These are phyloP conservation scores for Amitus sp. DNA, from an alignment of 2,888 invertebrate species.

Conservation along the genomic window DNA sequence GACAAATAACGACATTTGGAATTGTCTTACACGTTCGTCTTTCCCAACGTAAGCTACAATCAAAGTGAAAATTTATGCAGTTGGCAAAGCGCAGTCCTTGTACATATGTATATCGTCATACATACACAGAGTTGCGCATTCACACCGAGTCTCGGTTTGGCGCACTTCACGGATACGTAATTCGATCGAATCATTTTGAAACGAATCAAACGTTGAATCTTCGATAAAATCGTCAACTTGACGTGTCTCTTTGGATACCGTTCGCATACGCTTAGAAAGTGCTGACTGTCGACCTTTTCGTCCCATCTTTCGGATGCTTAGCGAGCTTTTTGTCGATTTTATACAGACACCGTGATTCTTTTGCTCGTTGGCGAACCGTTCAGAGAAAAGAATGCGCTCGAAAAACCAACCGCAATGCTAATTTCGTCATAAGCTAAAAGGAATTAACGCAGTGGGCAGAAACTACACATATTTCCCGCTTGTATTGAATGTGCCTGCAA, in stretches of 20 bases:
- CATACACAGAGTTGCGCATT: neutral
- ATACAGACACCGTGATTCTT: neutral
- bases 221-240: constrained; percentile 11
- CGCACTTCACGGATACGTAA: constrained; percentile 12
- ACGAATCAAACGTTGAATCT: constrained; percentile 24
- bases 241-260: constrained; percentile 6
- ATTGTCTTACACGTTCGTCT: constrained; percentile 15
- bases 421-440: neutral
- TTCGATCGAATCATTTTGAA: constrained; percentile 27
- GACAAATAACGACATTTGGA: no score
- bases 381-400: neutral
- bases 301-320: neutral
- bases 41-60: constrained; percentile 4
- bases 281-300: constrained; percentile 7
- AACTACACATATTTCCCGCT: neutral
- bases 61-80: constrained; percentile 20
- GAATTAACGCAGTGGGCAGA: neutral
- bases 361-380: neutral
- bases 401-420: neutral
- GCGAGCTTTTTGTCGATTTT: neutral
- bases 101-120: constrained; percentile 8
- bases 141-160: constrained; percentile 14
- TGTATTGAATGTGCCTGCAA: constrained; percentile 1
- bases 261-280: constrained; percentile 5
- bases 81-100: constrained; percentile 8